Evolutionary conservation across 1,140 invertebrate genomes (phyloP).

Genomic region (Diploscapter pachys): DNA sequence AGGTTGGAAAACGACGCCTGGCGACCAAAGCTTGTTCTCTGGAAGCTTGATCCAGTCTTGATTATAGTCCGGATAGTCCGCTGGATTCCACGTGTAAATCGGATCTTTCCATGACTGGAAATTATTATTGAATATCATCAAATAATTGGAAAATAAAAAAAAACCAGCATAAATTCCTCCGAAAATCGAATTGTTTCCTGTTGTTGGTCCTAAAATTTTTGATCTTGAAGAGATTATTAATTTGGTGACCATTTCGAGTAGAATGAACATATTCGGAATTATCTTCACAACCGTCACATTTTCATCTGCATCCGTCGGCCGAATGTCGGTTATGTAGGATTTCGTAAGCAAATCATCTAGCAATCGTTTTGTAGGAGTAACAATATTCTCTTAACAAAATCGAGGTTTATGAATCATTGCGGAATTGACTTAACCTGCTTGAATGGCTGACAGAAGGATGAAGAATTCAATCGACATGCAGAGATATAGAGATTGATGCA

Average conservation of each 20-base stretch:
- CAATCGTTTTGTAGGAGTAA: too few species aligned
- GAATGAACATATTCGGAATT: conserved; percentile 25
- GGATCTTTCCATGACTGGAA: conserved; percentile 18
- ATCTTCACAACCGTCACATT: not conserved
- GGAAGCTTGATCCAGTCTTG: conserved; percentile 24
- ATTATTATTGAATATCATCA: conserved; percentile 3
- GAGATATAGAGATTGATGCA: too few species aligned
- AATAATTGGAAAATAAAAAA: conserved; percentile 1
- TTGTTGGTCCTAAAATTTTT: conserved; percentile 17
- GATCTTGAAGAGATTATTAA: not conserved
- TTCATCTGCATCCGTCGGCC: too few species aligned
- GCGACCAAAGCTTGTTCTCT: conserved; percentile 8
- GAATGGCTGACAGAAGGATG: too few species aligned
- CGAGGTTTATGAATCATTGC: too few species aligned
- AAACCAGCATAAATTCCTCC: conserved; percentile 26
- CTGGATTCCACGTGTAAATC: conserved; percentile 2
- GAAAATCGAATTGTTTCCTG: conserved; percentile 25
- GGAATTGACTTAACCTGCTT: too few species aligned
- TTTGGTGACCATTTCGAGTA: conserved; percentile 10
- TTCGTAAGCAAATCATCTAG: too few species aligned
- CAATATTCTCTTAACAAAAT: too few species aligned
- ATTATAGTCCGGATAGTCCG: not conserved
- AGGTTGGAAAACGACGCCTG: conserved; percentile 21
- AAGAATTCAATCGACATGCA: too few species aligned
- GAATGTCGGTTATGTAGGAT: too few species aligned